These are phyloP conservation scores for Synanthedon tipuliformis DNA, from an alignment of 2,888 invertebrate genomes.

Conservation along the genomic window DNA sequence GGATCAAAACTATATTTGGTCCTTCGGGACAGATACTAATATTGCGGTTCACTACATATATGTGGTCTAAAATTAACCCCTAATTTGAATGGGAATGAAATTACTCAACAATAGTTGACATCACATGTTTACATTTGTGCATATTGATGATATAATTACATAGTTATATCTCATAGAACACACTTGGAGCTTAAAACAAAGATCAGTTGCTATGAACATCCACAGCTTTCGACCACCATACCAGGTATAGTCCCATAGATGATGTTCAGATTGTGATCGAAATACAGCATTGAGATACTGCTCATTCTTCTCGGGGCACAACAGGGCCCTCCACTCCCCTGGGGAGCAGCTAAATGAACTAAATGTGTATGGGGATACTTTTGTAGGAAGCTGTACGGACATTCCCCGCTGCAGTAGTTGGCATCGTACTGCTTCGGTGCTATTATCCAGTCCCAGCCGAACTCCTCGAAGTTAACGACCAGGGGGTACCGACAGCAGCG, in stretches of 20 bases:
- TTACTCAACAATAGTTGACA: too few relatives aligned
- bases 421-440: constrained; percentile 95
- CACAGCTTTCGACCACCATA: constrained; percentile 95
- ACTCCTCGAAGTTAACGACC: constrained; percentile 92
- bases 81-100: too few relatives aligned
- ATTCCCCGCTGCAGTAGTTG: constrained; percentile 96
- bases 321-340: constrained; percentile 87
- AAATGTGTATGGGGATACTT: constrained; percentile 90
- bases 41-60: too few relatives aligned
- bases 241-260: constrained; percentile 89
- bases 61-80: too few relatives aligned
- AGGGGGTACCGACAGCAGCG: constrained; percentile 95
- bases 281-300: constrained; percentile 91
- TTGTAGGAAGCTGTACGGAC: constrained; percentile 88
- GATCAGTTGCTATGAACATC: constrained; percentile 78
- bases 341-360: constrained; percentile 81
- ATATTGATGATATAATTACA: too few relatives aligned
- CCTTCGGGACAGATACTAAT: too few relatives aligned
- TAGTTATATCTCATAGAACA: background rate
- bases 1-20: too few relatives aligned
- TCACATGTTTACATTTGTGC: too few relatives aligned
- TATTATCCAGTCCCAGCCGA: constrained; percentile 98
- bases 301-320: constrained; percentile 92
- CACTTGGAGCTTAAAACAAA: constrained; percentile 27
- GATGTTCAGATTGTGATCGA: constrained; percentile 88